phyloP scores from a whole-genome alignment of 2,113 vertebrate species.

The Sula dactylatra region DNA sequence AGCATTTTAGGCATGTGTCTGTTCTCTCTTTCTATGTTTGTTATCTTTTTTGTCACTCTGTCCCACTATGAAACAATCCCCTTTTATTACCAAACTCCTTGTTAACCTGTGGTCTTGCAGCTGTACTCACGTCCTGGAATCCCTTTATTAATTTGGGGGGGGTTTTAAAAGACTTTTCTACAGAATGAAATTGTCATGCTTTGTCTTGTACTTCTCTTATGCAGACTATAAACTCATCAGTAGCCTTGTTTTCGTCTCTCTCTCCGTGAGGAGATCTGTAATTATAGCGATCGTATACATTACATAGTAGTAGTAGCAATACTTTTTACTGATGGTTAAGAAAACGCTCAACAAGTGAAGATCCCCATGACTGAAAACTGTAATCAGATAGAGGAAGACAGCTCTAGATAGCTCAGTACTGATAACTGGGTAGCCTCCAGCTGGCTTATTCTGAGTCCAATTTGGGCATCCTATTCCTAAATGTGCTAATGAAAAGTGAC shows the following conservation, averaged over 20 bases:
- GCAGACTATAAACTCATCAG: not conserved
- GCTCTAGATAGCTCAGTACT: not conserved
- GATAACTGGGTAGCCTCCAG: not conserved
- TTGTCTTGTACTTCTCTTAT: not conserved
- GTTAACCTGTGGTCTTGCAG: not conserved
- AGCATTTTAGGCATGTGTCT: not conserved
- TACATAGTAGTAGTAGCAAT: not conserved
- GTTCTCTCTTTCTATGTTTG: not conserved
- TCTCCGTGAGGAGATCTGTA: not conserved
- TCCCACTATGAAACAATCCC: not conserved
- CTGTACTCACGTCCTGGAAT: not conserved
- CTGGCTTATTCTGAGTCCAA: not conserved
- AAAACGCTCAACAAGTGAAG: not conserved
- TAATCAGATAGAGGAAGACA: not conserved
- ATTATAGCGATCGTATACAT: not conserved
- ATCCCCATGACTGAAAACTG: not conserved
- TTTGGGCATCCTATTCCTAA: not conserved
- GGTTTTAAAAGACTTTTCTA: not conserved
- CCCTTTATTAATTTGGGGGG: not conserved
- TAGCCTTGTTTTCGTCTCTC: not conserved
- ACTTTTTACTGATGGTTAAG: not conserved
- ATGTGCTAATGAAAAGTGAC: constrained; percentile 46
- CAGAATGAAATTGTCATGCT: not conserved
- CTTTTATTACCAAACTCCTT: not conserved
- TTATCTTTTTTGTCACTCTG: not conserved